Evolutionary conservation across 2,797 vertebrate species (phyloP).

Genomic region (Anguilla megastoma): DNA sequence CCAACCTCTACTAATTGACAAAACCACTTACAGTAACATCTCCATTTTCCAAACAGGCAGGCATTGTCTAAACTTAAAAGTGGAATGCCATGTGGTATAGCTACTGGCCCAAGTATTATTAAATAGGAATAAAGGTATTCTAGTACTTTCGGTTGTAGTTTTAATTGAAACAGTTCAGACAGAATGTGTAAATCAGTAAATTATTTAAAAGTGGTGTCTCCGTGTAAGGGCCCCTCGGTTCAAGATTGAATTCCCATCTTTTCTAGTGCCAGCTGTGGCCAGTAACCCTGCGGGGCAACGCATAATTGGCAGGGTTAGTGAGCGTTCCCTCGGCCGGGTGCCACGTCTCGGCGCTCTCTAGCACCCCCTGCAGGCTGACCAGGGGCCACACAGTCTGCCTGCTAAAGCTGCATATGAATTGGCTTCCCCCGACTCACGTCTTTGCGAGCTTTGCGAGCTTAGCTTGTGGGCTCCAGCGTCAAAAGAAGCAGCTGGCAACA

Average conservation of each 20-base stretch:
- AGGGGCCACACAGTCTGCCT: not conserved
- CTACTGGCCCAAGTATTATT: not conserved
- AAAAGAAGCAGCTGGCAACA: not conserved
- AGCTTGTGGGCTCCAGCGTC: not conserved
- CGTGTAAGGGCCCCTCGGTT: not conserved
- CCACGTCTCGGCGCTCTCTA: not conserved
- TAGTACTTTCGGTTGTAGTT: not conserved
- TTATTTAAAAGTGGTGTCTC: not conserved
- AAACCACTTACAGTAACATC: not conserved
- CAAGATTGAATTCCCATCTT: not conserved
- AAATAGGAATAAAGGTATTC: not conserved
- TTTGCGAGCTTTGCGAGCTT: not conserved
- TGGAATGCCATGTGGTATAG: not conserved
- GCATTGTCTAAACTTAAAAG: not conserved
- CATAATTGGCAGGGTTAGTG: not conserved
- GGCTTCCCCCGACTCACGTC: not conserved
- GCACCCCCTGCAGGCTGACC: not conserved
- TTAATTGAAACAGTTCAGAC: not conserved
- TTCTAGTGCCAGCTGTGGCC: not conserved
- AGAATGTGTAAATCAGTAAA: not conserved
- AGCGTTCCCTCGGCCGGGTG: not conserved
- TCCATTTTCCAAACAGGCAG: not conserved
- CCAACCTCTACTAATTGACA: not conserved
- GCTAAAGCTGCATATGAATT: not conserved
- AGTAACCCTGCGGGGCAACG: not conserved